These are phyloP conservation scores for Carassius carassius DNA, from an alignment of 2,113 vertebrate species.

Conservation along the genomic window DNA sequence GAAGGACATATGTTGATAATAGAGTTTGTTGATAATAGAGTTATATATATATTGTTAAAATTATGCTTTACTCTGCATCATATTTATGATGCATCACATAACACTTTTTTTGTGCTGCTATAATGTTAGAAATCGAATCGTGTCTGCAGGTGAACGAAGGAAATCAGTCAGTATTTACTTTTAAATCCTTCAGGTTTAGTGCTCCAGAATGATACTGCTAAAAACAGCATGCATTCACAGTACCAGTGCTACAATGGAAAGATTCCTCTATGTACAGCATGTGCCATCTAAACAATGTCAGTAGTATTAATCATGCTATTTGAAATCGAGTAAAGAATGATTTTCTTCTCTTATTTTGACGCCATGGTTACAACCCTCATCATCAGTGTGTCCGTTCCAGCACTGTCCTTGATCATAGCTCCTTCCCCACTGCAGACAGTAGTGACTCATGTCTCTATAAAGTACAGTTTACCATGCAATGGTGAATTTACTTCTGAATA, in stretches of 20 bases:
- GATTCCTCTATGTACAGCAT: not conserved
- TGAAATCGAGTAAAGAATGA: not conserved
- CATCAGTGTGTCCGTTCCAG: not conserved
- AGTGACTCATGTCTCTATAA: conserved; percentile 11
- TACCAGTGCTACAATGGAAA: not conserved
- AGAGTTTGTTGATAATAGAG: not conserved
- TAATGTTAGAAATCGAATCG: not conserved
- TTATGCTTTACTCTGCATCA: not conserved
- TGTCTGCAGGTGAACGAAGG: not conserved
- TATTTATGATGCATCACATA: not conserved
- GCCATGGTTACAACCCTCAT: conserved; percentile 38
- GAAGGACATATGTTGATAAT: too few species aligned
- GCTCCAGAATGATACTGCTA: not conserved
- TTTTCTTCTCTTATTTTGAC: conserved; percentile 17
- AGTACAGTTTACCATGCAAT: not conserved
- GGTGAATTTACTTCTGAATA: not conserved
- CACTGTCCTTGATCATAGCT: conserved; percentile 38
- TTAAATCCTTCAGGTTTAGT: not conserved
- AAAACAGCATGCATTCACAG: not conserved
- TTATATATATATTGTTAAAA: not conserved
- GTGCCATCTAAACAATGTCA: not conserved
- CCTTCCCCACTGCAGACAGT: not conserved
- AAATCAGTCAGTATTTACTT: not conserved
- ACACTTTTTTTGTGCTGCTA: not conserved
- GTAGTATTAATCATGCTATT: not conserved